Evolutionary conservation across 2,113 vertebrate genomes (phyloP).

Genomic region (Menura novaehollandiae): DNA sequence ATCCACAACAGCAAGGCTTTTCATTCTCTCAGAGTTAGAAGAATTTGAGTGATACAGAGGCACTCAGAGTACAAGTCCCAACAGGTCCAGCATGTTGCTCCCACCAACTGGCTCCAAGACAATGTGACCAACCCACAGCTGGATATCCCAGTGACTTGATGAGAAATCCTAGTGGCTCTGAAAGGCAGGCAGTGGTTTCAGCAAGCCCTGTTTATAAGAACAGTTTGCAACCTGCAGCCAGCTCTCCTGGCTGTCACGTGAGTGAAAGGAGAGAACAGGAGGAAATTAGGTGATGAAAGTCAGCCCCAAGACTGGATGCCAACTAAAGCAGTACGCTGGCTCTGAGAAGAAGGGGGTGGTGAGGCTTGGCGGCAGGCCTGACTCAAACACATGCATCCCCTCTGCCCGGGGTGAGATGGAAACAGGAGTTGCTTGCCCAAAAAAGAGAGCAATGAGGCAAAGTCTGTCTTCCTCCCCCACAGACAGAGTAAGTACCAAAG

Average conservation of each 20-base stretch:
- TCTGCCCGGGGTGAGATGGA: background rate
- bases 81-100: background rate
- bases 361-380: conserved; percentile 31
- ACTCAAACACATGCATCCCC: background rate
- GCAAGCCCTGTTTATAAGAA: conserved; percentile 29
- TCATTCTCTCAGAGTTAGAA: background rate
- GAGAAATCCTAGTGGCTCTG: background rate
- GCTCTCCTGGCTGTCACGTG: conserved; percentile 44
- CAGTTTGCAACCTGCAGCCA: conserved; percentile 50
- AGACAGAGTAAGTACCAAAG: background rate
- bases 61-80: background rate
- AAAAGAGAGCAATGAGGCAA: background rate
- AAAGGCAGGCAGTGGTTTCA: conserved; percentile 16
- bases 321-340: conserved; percentile 62
- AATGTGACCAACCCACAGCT: background rate
- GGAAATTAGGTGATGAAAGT: conserved; percentile 65
- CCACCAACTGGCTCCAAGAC: background rate
- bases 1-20: background rate
- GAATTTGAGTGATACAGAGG: background rate
- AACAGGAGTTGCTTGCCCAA: conserved; percentile 21
- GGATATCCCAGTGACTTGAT: background rate
- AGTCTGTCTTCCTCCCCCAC: background rate
- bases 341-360: conserved; percentile 7
- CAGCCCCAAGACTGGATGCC: conserved; percentile 51
- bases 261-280: conserved; percentile 60